Evolutionary conservation across 1,140 invertebrate genomes (phyloP).

Genomic region (Lordiphosa collinella): DNA sequence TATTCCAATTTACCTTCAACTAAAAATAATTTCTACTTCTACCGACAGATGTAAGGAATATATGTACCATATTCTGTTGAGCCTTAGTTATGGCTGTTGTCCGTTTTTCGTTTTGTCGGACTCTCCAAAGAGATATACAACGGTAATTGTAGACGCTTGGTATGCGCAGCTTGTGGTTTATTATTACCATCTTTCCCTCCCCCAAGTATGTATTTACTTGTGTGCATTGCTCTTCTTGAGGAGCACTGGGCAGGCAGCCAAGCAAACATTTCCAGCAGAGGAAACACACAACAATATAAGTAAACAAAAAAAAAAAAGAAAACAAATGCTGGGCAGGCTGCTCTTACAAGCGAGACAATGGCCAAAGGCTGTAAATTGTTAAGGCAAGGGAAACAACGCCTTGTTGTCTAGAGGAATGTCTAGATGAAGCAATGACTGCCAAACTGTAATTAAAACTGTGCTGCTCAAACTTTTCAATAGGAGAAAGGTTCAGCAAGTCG

Average conservation of each 20-base stretch:
- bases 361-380: constrained; percentile 63
- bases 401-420: constrained; percentile 41
- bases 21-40: no score
- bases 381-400: not conserved
- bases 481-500: constrained; percentile 22
- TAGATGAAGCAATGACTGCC: constrained; percentile 9
- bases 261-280: constrained; percentile 68
- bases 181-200: constrained; percentile 36
- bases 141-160: constrained; percentile 69
- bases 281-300: constrained; percentile 50
- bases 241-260: constrained; percentile 45
- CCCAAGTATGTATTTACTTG: constrained; percentile 28
- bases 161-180: constrained; percentile 69
- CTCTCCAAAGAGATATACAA: constrained; percentile 32
- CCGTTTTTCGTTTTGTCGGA: not conserved
- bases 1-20: constrained; percentile 13
- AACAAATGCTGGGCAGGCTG: constrained; percentile 43
- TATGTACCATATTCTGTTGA: constrained; percentile 18
- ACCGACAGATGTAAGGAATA: constrained; percentile 5
- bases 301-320: constrained; percentile 28
- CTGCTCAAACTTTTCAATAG: constrained; percentile 19
- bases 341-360: constrained; percentile 70
- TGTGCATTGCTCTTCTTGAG: constrained; percentile 59
- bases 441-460: constrained; percentile 71
- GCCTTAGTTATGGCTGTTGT: constrained; percentile 16